phyloP scores from a whole-genome alignment of 2,888 invertebrate species.

The Cremastobaeus sp. region DNA sequence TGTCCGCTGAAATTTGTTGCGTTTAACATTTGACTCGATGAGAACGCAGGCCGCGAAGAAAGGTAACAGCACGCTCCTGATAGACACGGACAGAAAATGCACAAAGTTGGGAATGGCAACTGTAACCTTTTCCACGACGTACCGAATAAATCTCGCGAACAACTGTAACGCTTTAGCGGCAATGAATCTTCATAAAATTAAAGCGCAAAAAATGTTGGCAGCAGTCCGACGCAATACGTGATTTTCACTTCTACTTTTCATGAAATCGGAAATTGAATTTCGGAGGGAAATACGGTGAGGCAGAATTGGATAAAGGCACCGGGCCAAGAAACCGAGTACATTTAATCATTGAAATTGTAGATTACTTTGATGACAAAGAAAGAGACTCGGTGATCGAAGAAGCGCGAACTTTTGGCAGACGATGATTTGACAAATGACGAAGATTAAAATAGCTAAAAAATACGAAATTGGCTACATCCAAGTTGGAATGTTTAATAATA shows the following conservation, averaged over 20 bases:
- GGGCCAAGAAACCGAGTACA: slow-evolving; percentile 64
- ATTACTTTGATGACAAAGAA: slow-evolving; percentile 46
- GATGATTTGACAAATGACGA: too few species aligned
- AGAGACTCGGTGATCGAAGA: slow-evolving; percentile 21
- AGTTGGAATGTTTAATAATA: too few species aligned
- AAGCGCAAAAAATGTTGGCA: slow-evolving; percentile 57
- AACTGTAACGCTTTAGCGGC: slow-evolving; percentile 38
- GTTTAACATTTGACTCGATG: slow-evolving; percentile 36
- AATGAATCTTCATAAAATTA: slow-evolving; percentile 56
- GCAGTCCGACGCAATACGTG: slow-evolving; percentile 49
- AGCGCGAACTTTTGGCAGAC: slow-evolving; percentile 30
- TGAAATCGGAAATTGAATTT: slow-evolving; percentile 61
- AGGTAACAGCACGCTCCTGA: slow-evolving; percentile 23
- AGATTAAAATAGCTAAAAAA: too few species aligned
- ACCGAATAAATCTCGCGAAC: slow-evolving; percentile 35
- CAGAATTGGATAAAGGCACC: slow-evolving; percentile 62
- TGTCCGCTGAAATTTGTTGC: slow-evolving; percentile 40
- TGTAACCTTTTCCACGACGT: slow-evolving; percentile 17
- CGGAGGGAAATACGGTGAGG: slow-evolving; percentile 40
- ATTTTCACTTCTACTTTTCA: slow-evolving; percentile 62
- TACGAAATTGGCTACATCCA: too few species aligned
- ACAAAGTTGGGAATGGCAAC: slow-evolving; percentile 20
- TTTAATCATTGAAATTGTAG: slow-evolving; percentile 53
- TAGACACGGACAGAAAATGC: slow-evolving; percentile 27
- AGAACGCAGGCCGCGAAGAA: slow-evolving; percentile 27